phyloP scores from a whole-genome alignment of 2,888 invertebrate species.

The Aphodius sticticus region DNA sequence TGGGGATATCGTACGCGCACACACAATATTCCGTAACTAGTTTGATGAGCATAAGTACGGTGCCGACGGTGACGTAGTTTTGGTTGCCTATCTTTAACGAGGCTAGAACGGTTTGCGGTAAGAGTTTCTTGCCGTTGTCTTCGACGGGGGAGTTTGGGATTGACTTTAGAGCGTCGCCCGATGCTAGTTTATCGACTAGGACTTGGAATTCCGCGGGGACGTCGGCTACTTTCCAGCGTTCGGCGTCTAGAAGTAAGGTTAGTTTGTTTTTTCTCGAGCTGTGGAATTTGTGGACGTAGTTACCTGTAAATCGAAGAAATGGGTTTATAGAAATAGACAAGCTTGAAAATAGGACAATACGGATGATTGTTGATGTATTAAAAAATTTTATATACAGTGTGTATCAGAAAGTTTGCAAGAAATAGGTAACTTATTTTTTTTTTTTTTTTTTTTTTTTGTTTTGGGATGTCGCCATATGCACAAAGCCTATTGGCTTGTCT shows the following conservation, averaged over 20 bases:
- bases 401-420: too few relatives aligned
- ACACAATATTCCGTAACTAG: constrained; percentile 94
- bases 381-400: too few relatives aligned
- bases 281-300: constrained; percentile 92
- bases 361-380: too few relatives aligned
- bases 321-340: too few relatives aligned
- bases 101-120: constrained; percentile 44
- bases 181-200: constrained; percentile 73
- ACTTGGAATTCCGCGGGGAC: constrained; percentile 90
- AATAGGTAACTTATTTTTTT: too few relatives aligned
- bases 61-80: constrained; percentile 79
- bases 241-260: constrained; percentile 84
- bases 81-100: constrained; percentile 57
- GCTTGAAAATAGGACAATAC: too few relatives aligned
- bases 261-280: constrained; percentile 86
- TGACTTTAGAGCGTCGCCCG: constrained; percentile 57
- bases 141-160: constrained; percentile 54
- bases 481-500: too few relatives aligned
- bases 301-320: constrained; percentile 49
- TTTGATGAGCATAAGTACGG: constrained; percentile 86
- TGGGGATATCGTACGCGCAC: constrained; percentile 78
- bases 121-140: constrained; percentile 45
- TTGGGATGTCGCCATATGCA: too few relatives aligned
- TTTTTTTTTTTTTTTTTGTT: too few relatives aligned
- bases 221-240: constrained; percentile 93